Conservation (phyloP, 2,888 invertebrate species). For the Meta bourneti region DNA sequence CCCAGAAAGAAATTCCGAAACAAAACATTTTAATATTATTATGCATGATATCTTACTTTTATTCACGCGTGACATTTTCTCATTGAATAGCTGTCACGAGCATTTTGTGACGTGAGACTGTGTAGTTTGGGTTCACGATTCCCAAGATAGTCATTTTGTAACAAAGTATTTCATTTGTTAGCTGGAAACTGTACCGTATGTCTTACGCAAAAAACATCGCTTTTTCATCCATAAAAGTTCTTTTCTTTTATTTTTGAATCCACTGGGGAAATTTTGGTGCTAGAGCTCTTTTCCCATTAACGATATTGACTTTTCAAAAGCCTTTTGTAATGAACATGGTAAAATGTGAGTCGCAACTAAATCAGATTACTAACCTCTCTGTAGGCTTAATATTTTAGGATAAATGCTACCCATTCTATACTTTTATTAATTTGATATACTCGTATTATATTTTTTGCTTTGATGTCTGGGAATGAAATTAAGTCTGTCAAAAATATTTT, state of each 20-base stretch:
- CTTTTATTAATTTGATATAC: neutral
- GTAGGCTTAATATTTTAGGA: neutral
- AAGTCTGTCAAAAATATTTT: too few species aligned
- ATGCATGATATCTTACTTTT: constrained; percentile 40
- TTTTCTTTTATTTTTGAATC: constrained; percentile 31
- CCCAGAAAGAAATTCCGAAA: neutral
- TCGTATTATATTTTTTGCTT: neutral
- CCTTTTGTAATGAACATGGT: constrained; percentile 37
- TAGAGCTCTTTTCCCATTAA: constrained; percentile 46
- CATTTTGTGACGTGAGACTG: constrained; percentile 23
- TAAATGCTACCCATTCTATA: too few species aligned
- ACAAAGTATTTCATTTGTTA: constrained; percentile 52
- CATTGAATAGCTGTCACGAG: constrained; percentile 64
- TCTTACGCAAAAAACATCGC: constrained; percentile 15
- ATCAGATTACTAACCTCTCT: neutral
- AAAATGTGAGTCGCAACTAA: neutral
- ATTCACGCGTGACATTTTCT: constrained; percentile 56
- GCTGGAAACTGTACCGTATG: constrained; percentile 39
- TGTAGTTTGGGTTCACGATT: constrained; percentile 61
- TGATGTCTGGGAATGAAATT: too few species aligned
- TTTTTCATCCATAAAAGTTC: constrained; percentile 12
- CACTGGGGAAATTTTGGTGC: constrained; percentile 45
- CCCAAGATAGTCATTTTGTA: constrained; percentile 54
- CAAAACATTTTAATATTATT: constrained; percentile 34
- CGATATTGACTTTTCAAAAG: constrained; percentile 28